Evolutionary conservation across 2,888 invertebrate species (phyloP).

Genomic region (Andrena fulva): DNA sequence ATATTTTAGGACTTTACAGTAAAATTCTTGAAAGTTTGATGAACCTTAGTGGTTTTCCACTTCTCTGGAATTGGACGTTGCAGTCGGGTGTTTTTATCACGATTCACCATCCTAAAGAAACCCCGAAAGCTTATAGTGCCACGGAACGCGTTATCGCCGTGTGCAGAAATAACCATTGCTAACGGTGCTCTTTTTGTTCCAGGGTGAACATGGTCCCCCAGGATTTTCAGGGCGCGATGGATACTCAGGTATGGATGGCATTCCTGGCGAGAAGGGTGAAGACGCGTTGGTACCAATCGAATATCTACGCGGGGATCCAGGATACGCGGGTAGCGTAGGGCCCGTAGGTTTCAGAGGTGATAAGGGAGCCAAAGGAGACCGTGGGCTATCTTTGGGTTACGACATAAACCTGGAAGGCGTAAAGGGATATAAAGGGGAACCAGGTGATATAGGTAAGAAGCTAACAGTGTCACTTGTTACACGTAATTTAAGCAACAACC

Average conservation of each 20-base stretch:
- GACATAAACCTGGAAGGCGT: slow-evolving; percentile 84
- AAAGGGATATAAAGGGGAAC: slow-evolving; percentile 84
- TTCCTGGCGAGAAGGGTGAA: slow-evolving; percentile 87
- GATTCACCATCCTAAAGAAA: no score
- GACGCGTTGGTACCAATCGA: slow-evolving; percentile 85
- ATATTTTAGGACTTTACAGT: no score
- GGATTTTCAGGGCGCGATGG: slow-evolving; percentile 86
- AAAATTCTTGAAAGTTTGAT: no score
- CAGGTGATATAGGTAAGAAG: slow-evolving; percentile 83
- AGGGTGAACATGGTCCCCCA: slow-evolving; percentile 83
- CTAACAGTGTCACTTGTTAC: not conserved
- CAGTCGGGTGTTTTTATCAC: no score
- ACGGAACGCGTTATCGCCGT: no score
- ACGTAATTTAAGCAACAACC: no score
- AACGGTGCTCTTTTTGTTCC: slow-evolving; percentile 17
- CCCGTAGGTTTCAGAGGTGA: slow-evolving; percentile 84
- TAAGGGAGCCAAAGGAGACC: slow-evolving; percentile 83
- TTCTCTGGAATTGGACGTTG: no score
- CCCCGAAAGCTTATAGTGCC: no score
- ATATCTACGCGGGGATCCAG: slow-evolving; percentile 85
- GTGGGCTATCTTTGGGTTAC: slow-evolving; percentile 83
- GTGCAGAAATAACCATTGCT: not conserved
- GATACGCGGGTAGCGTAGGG: slow-evolving; percentile 80
- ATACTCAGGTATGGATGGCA: slow-evolving; percentile 83
- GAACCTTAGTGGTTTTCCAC: no score